phyloP scores from a whole-genome alignment of 1,140 invertebrate genomes.

The Theocolax elegans region DNA sequence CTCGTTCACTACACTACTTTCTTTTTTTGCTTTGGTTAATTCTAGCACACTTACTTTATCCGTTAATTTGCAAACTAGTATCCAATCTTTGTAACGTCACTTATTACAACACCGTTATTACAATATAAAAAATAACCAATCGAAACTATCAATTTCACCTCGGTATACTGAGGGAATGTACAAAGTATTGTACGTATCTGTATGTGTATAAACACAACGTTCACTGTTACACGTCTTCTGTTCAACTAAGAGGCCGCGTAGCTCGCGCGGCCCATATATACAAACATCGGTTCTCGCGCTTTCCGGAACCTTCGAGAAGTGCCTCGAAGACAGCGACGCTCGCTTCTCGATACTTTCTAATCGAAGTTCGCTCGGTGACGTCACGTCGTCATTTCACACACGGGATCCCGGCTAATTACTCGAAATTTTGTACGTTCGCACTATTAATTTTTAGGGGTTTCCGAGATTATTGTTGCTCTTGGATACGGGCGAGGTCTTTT shows the following conservation, averaged over 20 bases:
- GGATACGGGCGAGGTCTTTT: too few species aligned
- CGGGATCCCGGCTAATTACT: too few species aligned
- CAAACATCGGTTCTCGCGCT: slow-evolving; percentile 56
- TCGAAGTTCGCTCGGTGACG: neutral
- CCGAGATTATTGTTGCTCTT: too few species aligned
- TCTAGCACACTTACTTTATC: too few species aligned
- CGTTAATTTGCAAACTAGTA: neutral
- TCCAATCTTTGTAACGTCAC: slow-evolving; percentile 9
- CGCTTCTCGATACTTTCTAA: slow-evolving; percentile 9
- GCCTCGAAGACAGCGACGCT: slow-evolving; percentile 39
- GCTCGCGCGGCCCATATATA: slow-evolving; percentile 56
- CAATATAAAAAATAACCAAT: too few species aligned
- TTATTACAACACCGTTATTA: too few species aligned
- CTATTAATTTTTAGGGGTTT: too few species aligned
- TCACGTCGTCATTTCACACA: neutral
- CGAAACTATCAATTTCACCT: too few species aligned
- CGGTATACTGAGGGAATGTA: too few species aligned
- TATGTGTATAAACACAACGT: neutral
- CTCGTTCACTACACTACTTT: too few species aligned
- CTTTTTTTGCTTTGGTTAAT: neutral
- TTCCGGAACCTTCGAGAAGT: slow-evolving; percentile 65
- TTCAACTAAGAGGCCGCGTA: slow-evolving; percentile 59
- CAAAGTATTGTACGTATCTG: neutral
- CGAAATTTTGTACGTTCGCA: too few species aligned
- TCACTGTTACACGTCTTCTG: slow-evolving; percentile 46